Conservation (phyloP, 2,113 vertebrate genomes). For the Lepisosteus osseus region DNA sequence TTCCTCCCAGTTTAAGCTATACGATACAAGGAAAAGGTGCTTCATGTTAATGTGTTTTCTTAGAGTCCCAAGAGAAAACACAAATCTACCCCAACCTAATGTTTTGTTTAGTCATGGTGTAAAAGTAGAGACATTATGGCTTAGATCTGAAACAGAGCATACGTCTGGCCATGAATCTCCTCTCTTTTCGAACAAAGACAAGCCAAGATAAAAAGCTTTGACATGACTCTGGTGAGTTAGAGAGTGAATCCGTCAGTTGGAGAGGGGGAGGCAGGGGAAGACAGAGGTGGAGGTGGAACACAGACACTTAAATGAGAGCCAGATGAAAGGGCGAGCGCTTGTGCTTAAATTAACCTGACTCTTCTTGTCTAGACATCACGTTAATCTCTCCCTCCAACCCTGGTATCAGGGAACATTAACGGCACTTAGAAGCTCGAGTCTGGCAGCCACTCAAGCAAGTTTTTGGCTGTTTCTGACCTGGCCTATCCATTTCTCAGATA, state of each 20-base stretch:
- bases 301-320: conserved; percentile 20
- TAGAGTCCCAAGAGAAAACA: conserved; percentile 2
- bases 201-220: conserved; percentile 8
- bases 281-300: conserved; percentile 15
- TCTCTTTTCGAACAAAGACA: conserved; percentile 9
- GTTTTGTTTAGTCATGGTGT: background rate
- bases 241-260: conserved; percentile 13
- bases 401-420: conserved; percentile 18
- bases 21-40: background rate
- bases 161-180: conserved; percentile 9
- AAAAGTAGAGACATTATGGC: conserved; percentile 9
- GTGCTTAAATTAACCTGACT: conserved; percentile 37
- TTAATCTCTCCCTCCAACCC: conserved; percentile 32
- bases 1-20: conserved; percentile 15
- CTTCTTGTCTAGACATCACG: conserved; percentile 42
- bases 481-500: background rate
- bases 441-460: background rate
- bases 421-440: background rate
- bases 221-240: conserved; percentile 8
- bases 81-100: background rate
- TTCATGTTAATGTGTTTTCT: conserved; percentile 16
- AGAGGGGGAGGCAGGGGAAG: conserved; percentile 2
- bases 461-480: background rate
- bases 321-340: conserved; percentile 36
- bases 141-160: conserved; percentile 14